Base-by-base conservation (phyloP, 1,140 invertebrate genomes). In the Drosophila kepulauana region DNA sequence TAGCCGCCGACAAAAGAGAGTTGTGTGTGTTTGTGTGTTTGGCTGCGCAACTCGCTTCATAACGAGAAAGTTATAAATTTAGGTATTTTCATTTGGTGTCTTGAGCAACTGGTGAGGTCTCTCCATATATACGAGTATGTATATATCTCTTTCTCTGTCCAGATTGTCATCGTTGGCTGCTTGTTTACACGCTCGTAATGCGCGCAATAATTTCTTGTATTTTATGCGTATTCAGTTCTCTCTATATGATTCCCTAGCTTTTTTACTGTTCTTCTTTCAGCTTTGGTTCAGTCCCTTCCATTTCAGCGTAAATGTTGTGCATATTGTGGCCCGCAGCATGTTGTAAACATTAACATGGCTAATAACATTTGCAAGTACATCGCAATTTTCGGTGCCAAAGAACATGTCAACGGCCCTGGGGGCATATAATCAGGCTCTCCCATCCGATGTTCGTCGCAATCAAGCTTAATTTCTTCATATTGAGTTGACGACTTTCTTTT, bases 51-150 rank as follows among this genome's bases (percentile, higher is more conserved):
- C 35, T 56, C 56, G 65, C 82, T 74, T 67, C 78, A 87, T 91
- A 91, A 91, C 87, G 81, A 91, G 87, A 91, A 91, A 91, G 87
- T 91, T 91, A 91, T 91, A 91, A 91, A 91, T 91, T 87, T 87
- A 51, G 80, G 87, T 84, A 87, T 91, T 91, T 91, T 81, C 84
- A 56, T 70, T 81, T 80, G 38, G 46, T 35, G 5, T 13, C 10
- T 52, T 33, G 16, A 62, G 65, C 78, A 68, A 81, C 81, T 72
- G 49, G 78, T 89, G 85, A 75, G 85, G 81, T 88, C 84, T 75
- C 15, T 76, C 13, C 30, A 51, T 57, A 25, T 25, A 25, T 25
- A 25, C 20, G 20, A 25, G 20, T 25, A 25, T 25, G 20, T 25
- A 25, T 25, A 25, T 25, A 25, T 25, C 20, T 25, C 20, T 25